Percentiles rank a stretch among this genome's conserved stretches.
phyloP scores from a whole-genome alignment of 1,140 invertebrate species.

The Cyrtorhinus lividipennis region DNA sequence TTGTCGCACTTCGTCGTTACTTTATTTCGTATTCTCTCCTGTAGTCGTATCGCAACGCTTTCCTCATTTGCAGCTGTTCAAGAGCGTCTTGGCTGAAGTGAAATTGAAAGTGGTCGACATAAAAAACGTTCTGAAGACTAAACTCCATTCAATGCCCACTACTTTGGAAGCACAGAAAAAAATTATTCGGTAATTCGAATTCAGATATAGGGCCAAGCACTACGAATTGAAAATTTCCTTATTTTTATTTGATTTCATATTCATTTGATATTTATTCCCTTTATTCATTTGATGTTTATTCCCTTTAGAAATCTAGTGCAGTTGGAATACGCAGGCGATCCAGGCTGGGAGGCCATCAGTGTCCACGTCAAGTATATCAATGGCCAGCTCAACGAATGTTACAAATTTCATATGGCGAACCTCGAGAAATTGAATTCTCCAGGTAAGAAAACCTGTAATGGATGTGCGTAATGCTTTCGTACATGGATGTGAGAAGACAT shows the following conservation, averaged over 20 bases:
- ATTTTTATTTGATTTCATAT: too few relatives aligned
- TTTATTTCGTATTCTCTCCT: too few relatives aligned
- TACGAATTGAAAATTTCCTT: too few relatives aligned
- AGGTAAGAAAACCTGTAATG: neutral
- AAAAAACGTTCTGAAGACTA: slow-evolving; percentile 60
- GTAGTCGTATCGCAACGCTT: neutral
- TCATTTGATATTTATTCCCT: too few relatives aligned
- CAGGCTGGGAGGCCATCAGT: slow-evolving; percentile 85
- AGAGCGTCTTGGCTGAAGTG: slow-evolving; percentile 76
- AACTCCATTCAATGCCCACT: slow-evolving; percentile 74
- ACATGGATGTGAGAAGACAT: too few relatives aligned
- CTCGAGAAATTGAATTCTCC: slow-evolving; percentile 10
- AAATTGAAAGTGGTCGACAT: slow-evolving; percentile 74
- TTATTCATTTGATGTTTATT: too few relatives aligned
- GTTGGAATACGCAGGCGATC: slow-evolving; percentile 56
- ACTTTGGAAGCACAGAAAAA: slow-evolving; percentile 89
- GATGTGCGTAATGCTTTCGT: neutral
- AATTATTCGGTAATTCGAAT: slow-evolving; percentile 65
- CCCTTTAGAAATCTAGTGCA: slow-evolving; percentile 37
- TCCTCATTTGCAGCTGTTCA: slow-evolving; percentile 45
- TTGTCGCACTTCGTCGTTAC: slow-evolving; percentile 12
- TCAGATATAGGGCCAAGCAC: too few relatives aligned
- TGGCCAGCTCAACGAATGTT: slow-evolving; percentile 44
- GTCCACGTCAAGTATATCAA: slow-evolving; percentile 61
- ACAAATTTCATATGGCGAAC: slow-evolving; percentile 37